phyloP scores from a whole-genome alignment of 2,888 invertebrate genomes.

The Phragmatobia fuliginosa region DNA sequence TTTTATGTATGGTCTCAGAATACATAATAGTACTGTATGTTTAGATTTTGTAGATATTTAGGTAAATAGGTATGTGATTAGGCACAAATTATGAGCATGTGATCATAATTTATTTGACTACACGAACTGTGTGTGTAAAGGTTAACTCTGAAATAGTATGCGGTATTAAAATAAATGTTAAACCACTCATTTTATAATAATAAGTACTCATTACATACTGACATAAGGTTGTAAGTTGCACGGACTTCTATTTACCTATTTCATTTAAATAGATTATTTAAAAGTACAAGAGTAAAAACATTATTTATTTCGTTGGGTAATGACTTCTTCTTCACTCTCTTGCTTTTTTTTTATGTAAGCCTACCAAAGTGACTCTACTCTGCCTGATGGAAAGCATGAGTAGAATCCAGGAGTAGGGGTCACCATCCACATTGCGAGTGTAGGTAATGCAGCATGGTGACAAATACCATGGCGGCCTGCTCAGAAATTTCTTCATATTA shows the following conservation, averaged over 20 bases:
- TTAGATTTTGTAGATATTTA: conserved; percentile 38
- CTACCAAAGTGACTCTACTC: too few species aligned
- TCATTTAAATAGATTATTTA: neutral
- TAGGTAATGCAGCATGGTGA: too few species aligned
- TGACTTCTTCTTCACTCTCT: too few species aligned
- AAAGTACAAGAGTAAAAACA: too few species aligned
- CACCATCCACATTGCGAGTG: too few species aligned
- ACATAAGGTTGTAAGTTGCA: neutral
- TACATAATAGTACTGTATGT: too few species aligned
- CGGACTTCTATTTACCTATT: neutral
- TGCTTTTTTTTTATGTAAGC: too few species aligned
- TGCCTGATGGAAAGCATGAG: too few species aligned
- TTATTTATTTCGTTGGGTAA: too few species aligned
- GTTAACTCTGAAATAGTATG: conserved; percentile 27
- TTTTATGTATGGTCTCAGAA: conserved; percentile 24
- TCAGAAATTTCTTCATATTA: too few species aligned
- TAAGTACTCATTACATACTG: neutral
- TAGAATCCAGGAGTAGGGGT: too few species aligned
- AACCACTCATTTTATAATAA: conserved; percentile 3
- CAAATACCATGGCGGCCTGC: too few species aligned
- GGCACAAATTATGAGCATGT: conserved; percentile 38
- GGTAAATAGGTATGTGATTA: conserved; percentile 45
- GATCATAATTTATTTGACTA: conserved; percentile 38
- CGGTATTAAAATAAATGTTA: conserved; percentile 10
- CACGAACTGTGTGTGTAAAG: conserved; percentile 22